phyloP scores from a whole-genome alignment of 2,113 vertebrate species.

The Aegotheles bennettii region DNA sequence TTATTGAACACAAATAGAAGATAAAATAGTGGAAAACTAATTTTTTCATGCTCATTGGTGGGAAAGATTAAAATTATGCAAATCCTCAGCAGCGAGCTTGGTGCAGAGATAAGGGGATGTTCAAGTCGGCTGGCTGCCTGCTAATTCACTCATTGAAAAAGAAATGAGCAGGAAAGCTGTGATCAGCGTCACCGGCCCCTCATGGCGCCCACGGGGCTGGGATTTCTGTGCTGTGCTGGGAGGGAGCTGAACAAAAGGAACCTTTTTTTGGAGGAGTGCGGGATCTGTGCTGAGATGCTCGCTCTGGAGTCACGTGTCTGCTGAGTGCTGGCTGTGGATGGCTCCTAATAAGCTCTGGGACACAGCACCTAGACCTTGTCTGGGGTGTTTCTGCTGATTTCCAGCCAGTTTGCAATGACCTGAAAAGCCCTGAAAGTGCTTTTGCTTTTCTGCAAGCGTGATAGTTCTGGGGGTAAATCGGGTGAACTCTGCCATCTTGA shows the following conservation, averaged over 20 bases:
- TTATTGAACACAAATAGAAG: conserved; percentile 62
- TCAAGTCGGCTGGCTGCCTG: conserved; percentile 64
- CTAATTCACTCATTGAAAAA: conserved; percentile 58
- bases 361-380: not conserved
- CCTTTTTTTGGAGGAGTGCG: not conserved
- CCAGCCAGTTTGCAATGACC: not conserved
- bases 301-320: fast-evolving
- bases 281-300: not conserved
- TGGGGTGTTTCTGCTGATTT: not conserved
- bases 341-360: not conserved
- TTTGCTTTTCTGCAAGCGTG: fast-evolving
- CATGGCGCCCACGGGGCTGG: not conserved
- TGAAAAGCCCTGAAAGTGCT: not conserved
- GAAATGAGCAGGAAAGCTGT: conserved; percentile 34
- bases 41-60: conserved; percentile 70
- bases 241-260: conserved; percentile 15
- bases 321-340: fast-evolving
- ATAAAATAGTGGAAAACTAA: conserved; percentile 67
- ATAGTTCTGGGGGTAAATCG: not conserved
- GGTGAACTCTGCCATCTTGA: not conserved
- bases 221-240: not conserved
- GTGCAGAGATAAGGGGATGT: conserved; percentile 69
- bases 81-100: conserved; percentile 56
- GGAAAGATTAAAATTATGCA: conserved; percentile 75
- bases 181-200: not conserved